Evolutionary conservation across 1,140 invertebrate species (phyloP).

Genomic region (Trypoxylus dichotomus): DNA sequence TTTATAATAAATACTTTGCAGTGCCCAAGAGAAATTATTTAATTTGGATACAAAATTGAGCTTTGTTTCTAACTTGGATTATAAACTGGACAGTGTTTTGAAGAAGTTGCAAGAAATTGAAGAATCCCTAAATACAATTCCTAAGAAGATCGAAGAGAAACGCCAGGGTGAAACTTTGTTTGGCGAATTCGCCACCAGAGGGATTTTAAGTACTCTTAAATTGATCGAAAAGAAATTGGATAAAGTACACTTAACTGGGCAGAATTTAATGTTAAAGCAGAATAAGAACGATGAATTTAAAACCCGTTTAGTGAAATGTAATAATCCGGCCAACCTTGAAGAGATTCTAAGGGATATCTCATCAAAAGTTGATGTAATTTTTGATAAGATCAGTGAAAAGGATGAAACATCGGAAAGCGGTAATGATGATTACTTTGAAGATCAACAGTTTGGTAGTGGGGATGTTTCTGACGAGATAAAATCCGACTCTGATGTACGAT

Average conservation of each 20-base stretch:
- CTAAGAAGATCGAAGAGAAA: conserved; percentile 25
- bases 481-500: conserved; percentile 19
- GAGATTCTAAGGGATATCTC: conserved; percentile 48
- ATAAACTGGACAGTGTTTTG: conserved; percentile 47
- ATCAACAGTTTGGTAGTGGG: conserved; percentile 35
- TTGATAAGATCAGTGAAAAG: conserved; percentile 41
- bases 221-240: conserved; percentile 50
- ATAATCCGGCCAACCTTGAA: conserved; percentile 42
- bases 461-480: conserved; percentile 22
- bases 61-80: conserved; percentile 45
- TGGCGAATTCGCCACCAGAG: conserved; percentile 47
- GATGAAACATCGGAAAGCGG: conserved; percentile 24
- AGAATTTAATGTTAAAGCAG: conserved; percentile 12
- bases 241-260: conserved; percentile 29
- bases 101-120: conserved; percentile 41
- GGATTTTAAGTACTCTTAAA: conserved; percentile 52
- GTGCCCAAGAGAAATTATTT: conserved; percentile 51
- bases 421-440: conserved; percentile 33
- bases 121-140: conserved; percentile 33
- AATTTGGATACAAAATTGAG: conserved; percentile 48
- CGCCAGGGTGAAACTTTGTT: conserved; percentile 37
- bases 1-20: conserved; percentile 32
- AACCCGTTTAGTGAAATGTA: conserved; percentile 43
- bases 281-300: conserved; percentile 26
- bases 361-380: conserved; percentile 52